Percentiles rank a stretch among this genome's conserved stretches.
Conservation (phyloP, 2,113 vertebrate genomes). For the Corydoras sp. region DNA sequence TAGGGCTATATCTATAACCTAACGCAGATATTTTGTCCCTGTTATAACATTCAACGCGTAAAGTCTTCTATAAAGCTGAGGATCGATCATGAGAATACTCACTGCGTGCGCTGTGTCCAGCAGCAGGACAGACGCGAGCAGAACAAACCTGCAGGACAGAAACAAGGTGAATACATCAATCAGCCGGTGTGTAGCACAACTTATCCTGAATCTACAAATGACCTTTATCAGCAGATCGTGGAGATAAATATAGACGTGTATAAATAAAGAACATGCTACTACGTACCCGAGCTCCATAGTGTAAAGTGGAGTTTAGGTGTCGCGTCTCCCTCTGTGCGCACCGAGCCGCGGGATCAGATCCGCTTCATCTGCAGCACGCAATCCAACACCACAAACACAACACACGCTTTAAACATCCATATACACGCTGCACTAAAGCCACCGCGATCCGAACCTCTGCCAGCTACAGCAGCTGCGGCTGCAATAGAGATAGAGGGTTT, state of each 20-base stretch:
- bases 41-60: too few relatives aligned
- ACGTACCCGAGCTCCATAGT: constrained; percentile 62
- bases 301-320: constrained; percentile 41
- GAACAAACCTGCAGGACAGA: constrained; percentile 49
- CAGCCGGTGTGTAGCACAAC: not conserved
- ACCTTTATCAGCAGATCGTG: not conserved
- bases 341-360: constrained; percentile 46
- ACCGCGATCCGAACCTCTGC: not conserved
- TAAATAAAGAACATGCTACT: not conserved
- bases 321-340: not conserved
- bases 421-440: not conserved
- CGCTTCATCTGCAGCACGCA: constrained; percentile 52
- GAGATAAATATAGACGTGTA: not conserved
- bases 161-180: constrained; percentile 1
- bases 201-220: not conserved
- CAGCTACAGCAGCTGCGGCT: not conserved
- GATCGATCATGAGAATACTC: constrained; percentile 53
- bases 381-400: constrained; percentile 37
- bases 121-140: constrained; percentile 43
- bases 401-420: constrained; percentile 17
- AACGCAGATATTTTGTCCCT: too few relatives aligned
- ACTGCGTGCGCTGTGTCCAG: constrained; percentile 55
- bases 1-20: too few relatives aligned
- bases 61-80: not conserved
- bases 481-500: not conserved